A percentile compares a stretch with the other conserved stretches of the same genome.
These are phyloP conservation scores for Drosophila siamana DNA, from an alignment of 2,888 invertebrate genomes.

Conservation along the genomic window DNA sequence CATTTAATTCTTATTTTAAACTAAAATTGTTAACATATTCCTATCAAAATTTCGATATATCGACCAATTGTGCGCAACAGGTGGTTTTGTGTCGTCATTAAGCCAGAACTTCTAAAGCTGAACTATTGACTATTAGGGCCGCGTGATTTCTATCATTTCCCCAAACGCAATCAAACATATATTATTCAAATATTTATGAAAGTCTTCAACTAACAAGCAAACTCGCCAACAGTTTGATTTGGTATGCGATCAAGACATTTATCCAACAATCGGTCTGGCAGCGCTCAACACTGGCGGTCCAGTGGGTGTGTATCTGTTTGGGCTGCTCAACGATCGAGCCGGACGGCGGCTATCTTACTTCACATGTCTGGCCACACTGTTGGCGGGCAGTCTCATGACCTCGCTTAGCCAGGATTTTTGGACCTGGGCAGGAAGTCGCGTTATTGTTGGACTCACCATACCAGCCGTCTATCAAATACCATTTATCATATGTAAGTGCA, in stretches of 20 bases:
- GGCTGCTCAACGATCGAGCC: slow-evolving; percentile 93
- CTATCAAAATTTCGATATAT: too few relatives aligned
- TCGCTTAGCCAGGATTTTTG: slow-evolving; percentile 92
- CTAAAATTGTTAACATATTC: too few relatives aligned
- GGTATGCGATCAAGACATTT: slow-evolving; percentile 94
- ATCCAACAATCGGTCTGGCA: slow-evolving; percentile 94
- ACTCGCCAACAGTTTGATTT: slow-evolving; percentile 89
- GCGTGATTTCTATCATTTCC: slow-evolving; percentile 55
- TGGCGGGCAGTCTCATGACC: slow-evolving; percentile 92
- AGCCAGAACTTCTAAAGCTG: not conserved
- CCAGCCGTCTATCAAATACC: slow-evolving; percentile 98
- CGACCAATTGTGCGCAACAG: not conserved
- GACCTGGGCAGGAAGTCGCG: slow-evolving; percentile 93
- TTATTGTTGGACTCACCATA: slow-evolving; percentile 95
- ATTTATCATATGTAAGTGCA: slow-evolving; percentile 94
- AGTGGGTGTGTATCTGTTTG: slow-evolving; percentile 95
- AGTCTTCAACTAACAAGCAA: not conserved
- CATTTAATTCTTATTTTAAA: too few relatives aligned
- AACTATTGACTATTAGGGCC: not conserved
- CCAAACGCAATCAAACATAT: not conserved
- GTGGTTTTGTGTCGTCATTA: not conserved
- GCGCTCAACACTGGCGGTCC: slow-evolving; percentile 95
- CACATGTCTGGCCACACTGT: slow-evolving; percentile 92
- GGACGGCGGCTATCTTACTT: slow-evolving; percentile 95
- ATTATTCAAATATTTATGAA: not conserved